A percentile compares a stretch with the other conserved stretches of the same genome.
These are phyloP conservation scores for Leptinotarsa peninsularis DNA, from an alignment of 2,888 invertebrate species.

Conservation along the genomic window DNA sequence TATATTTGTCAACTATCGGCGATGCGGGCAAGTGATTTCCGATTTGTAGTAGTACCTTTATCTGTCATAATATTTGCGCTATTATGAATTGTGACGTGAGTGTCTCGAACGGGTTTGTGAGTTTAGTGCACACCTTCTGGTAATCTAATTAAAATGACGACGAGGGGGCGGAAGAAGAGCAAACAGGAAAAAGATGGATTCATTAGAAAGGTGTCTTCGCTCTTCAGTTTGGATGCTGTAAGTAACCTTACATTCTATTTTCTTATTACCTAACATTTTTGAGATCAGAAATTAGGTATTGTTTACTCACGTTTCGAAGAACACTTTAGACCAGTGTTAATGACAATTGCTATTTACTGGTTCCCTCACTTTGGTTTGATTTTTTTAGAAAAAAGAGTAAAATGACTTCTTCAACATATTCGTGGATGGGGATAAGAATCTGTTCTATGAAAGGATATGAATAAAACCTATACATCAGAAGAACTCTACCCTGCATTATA, in stretches of 20 bases:
- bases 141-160: constrained; percentile 68
- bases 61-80: constrained; percentile 23
- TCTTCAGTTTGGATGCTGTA: constrained; percentile 89
- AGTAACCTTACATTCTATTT: constrained; percentile 63
- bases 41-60: background rate
- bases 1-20: background rate
- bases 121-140: background rate
- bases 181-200: constrained; percentile 76
- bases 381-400: too few species aligned
- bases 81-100: constrained; percentile 43
- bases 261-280: background rate
- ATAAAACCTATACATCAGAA: too few species aligned
- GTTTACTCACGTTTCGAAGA: too few species aligned
- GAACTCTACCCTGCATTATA: too few species aligned
- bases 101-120: constrained; percentile 24
- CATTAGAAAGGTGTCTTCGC: constrained; percentile 88
- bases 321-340: too few species aligned
- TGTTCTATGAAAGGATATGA: too few species aligned
- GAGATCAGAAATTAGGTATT: too few species aligned
- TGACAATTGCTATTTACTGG: too few species aligned
- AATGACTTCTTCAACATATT: too few species aligned
- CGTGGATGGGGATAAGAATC: too few species aligned
- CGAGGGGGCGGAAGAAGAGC: constrained; percentile 72
- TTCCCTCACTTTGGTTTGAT: too few species aligned
- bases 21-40: constrained; percentile 14